Evolutionary conservation across 2,888 invertebrate genomes (phyloP), one percentile per base, ranked within the genome.

Genomic region (Biston stratarius): DNA sequence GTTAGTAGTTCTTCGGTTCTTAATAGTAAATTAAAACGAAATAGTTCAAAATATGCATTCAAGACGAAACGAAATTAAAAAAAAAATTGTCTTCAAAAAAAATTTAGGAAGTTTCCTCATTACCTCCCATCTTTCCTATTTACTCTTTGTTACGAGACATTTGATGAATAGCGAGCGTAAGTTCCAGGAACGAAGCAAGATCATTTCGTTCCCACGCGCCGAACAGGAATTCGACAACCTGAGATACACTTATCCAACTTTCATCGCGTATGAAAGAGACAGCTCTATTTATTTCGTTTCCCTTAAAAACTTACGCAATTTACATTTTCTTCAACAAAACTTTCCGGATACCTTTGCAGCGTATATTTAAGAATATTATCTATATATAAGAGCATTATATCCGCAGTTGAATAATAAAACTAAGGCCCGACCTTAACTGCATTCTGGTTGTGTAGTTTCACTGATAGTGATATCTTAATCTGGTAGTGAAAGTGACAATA

Each of bases 141-240:
- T 74, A 74, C 74, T 82, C 81, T 84, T 74, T 85, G 84, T 77
- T 78, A 80, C 78, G 78, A 83, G 81, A 84, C 78, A 85, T 89
- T 89, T 90, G 89, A 90, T 91, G 84, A 85, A 89, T 86, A 85
- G 87, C 85, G 76, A 75, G 84, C 79, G 82, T 82, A 82, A 82
- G 85, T 92, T 92, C 92, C 90, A 76, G 88, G 92, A 93, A 92
- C 79, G 72, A 66, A 76, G 81, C 83, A 70, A 76, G 79, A 81
- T 83, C 88, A 86, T 87, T 89, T 80, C 80, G 84, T 92, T 93
- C 93, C 91, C 93, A 92, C 92, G 91, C 84, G 85, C 82, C 81
- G 78, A 76, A 74, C 70, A 84, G 82, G 87, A 84, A 88, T 86
- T 87, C 75, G 77, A 80, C 75, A 84, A 79, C 73, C 1, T 77